These are phyloP conservation scores for Leptodactylus fuscus DNA, from an alignment of 2,113 vertebrate species.

Conservation along the genomic window DNA sequence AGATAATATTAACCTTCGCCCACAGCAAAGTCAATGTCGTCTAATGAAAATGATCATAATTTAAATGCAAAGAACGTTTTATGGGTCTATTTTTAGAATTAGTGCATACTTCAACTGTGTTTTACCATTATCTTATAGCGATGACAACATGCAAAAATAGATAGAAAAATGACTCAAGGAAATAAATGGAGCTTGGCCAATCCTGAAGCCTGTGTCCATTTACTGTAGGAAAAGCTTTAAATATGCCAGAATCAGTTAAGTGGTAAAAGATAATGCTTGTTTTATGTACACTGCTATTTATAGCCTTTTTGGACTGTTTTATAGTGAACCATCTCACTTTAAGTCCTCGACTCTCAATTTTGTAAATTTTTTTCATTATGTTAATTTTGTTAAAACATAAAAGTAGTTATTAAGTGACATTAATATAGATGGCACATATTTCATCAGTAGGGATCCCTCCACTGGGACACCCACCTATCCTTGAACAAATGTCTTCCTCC, in stretches of 20 bases:
- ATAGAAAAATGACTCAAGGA: neutral
- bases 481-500: too few relatives aligned
- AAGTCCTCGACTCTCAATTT: too few relatives aligned
- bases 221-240: neutral
- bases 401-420: too few relatives aligned
- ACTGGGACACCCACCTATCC: too few relatives aligned
- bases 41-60: conserved; percentile 39
- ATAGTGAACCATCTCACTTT: neutral
- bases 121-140: conserved; percentile 2
- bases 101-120: neutral
- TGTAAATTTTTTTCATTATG: too few relatives aligned
- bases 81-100: conserved; percentile 24
- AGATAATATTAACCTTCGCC: conserved; percentile 58
- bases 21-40: conserved; percentile 51
- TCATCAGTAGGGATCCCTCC: too few relatives aligned
- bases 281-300: neutral
- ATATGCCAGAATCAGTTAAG: neutral
- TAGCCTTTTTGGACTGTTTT: neutral
- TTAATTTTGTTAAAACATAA: too few relatives aligned
- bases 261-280: neutral
- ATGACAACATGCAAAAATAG: conserved; percentile 19
- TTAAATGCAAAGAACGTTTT: conserved; percentile 40
- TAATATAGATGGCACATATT: too few relatives aligned
- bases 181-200: conserved; percentile 7
- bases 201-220: neutral